Evolutionary conservation across 2,113 vertebrate species (phyloP).

Genomic region (Camelus dromedarius): DNA sequence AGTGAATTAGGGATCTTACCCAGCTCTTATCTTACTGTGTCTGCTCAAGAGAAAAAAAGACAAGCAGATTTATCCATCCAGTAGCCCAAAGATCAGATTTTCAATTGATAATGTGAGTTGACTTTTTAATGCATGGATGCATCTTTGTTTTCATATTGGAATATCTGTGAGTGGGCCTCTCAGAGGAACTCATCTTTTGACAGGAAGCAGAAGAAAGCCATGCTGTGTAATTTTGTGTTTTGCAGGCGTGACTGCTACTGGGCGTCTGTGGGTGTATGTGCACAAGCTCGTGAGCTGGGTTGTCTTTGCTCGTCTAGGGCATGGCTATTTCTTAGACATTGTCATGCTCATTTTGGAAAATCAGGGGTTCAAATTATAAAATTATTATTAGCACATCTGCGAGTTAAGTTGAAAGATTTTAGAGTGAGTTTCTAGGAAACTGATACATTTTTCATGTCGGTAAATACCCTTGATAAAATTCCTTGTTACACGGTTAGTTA

Average conservation of each 20-base stretch:
- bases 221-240: background rate
- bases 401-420: constrained; percentile 20
- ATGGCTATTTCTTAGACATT: background rate
- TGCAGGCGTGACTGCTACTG: background rate
- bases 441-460: constrained; percentile 1
- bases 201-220: background rate
- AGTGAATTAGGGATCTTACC: background rate
- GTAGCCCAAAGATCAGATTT: background rate
- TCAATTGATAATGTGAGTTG: background rate
- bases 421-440: constrained; percentile 36
- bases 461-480: background rate
- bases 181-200: background rate
- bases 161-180: background rate
- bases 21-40: background rate
- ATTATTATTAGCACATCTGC: background rate
- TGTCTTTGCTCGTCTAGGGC: background rate
- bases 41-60: constrained; percentile 1
- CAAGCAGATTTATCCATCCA: background rate
- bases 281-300: background rate
- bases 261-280: background rate
- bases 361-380: background rate
- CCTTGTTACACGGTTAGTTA: background rate
- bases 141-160: background rate
- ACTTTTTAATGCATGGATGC: background rate
- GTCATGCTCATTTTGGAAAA: background rate